Base-by-base conservation (phyloP, 2,888 invertebrate species). In the Cerceris ruficornis region DNA sequence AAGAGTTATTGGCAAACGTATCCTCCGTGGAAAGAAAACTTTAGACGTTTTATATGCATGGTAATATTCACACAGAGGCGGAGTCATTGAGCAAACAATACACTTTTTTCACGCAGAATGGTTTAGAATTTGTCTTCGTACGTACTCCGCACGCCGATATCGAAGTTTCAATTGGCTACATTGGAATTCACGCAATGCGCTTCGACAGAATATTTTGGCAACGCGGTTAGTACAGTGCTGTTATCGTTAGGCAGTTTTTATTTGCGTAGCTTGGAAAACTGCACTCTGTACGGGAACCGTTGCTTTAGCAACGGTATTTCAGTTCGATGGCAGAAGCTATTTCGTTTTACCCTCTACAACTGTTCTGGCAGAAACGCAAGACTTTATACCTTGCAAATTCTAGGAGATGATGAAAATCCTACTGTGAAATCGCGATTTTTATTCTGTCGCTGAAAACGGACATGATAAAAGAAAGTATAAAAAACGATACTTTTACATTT, bases 151-250 rank as follows among this genome's bases (percentile, higher is more conserved):
- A 8, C 6, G 14, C 42, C 39, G 43, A 8, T 54, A 71, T 9
- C 9, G 15, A 41, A 60, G 60, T 59, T 17, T 13, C 72, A 46
- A 9, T 49, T 7, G 49, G 9, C 41, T 14, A 39, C 49, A 49
- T n/a, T 41, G 57, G 58, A 69, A 61, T 52, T 42, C 66, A 61
- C 55, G 57, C 62, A 43, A 52, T 42, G 50, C 43, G 65, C 58
- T 75, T 70, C 66, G 13, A 39, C 17, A 55, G 57, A 75, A 75
- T 66, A 59, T 54, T 66, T 57, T n/a, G 50, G 50, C 65, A 49
- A 14, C 54, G 9, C 43, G 49, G 52, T 7, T n/a, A 11, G n/a
- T 50, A 60, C 43, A 9, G 41, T 41, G 46, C 11, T 41, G 60
- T 46, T 52, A 43, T 13, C 52, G 15, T 41, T 11, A 42, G 28